These are phyloP conservation scores for Drosophila pseudoobscura DNA, from an alignment of 1,140 invertebrate species.

Conservation along the genomic window DNA sequence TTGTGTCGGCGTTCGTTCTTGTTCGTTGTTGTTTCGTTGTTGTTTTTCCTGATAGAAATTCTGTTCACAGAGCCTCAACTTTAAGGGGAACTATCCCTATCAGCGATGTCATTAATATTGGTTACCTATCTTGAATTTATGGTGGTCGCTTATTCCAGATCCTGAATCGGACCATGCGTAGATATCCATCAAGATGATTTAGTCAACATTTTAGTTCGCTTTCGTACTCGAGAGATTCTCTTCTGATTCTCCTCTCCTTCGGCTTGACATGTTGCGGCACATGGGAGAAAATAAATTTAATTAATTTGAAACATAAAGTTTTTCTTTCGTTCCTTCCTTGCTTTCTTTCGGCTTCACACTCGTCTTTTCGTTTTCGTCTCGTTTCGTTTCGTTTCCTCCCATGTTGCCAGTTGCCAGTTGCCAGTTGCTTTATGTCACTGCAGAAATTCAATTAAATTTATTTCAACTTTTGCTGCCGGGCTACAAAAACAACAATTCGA, in stretches of 20 bases:
- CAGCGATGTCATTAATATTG: no score
- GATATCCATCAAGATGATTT: no score
- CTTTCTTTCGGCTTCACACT: conserved; percentile 16
- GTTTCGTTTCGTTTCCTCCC: background rate
- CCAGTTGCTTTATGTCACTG: conserved; percentile 54
- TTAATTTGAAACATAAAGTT: conserved; percentile 67
- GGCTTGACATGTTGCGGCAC: conserved; percentile 34
- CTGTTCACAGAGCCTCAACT: background rate
- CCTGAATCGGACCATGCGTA: no score
- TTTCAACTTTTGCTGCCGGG: conserved; percentile 69
- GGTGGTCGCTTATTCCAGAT: no score
- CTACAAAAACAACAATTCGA: conserved; percentile 13
- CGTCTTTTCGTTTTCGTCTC: background rate
- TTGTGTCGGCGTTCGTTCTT: conserved; percentile 36
- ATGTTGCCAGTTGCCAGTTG: conserved; percentile 33
- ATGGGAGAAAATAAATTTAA: conserved; percentile 67
- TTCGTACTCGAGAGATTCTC: conserved; percentile 3
- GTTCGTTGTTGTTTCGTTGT: conserved; percentile 24
- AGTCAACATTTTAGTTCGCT: no score
- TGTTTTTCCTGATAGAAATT: conserved; percentile 29
- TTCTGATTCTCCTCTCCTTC: conserved; percentile 3
- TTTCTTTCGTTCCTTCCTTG: conserved; percentile 30
- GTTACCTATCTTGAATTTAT: no score
- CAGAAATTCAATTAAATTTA: conserved; percentile 78
- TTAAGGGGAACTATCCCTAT: no score